phyloP scores from a whole-genome alignment of 2,113 vertebrate species.

The Rattus rattus region DNA sequence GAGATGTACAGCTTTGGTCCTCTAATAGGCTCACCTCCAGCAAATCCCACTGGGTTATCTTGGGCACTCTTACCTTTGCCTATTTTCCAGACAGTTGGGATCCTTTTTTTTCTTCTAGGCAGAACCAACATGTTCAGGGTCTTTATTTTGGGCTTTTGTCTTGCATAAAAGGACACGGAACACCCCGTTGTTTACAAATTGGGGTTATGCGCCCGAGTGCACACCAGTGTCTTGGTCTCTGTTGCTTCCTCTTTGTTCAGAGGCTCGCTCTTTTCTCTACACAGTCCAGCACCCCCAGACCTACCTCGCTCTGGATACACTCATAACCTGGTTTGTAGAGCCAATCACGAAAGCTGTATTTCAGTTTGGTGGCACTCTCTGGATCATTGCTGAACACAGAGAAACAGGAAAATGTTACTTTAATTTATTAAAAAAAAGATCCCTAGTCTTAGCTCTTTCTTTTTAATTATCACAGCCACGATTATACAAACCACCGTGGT shows the following conservation, averaged over 20 bases:
- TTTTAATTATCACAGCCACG: neutral
- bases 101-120: constrained; percentile 47
- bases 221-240: constrained; percentile 25
- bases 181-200: constrained; percentile 74
- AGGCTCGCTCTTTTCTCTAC: neutral
- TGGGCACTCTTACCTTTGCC: constrained; percentile 61
- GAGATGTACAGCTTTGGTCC: neutral
- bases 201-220: constrained; percentile 55
- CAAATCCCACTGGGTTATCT: constrained; percentile 46
- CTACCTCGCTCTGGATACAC: neutral
- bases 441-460: neutral
- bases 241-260: constrained; percentile 53
- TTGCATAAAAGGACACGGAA: constrained; percentile 51
- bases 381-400: neutral
- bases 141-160: constrained; percentile 69
- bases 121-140: constrained; percentile 44
- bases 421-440: neutral
- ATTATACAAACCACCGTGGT: neutral
- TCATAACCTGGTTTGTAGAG: neutral
- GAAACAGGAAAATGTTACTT: neutral
- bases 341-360: neutral
- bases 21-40: neutral
- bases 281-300: neutral
- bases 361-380: neutral
- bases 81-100: constrained; percentile 67